Base-by-base conservation (phyloP, 2,888 invertebrate genomes). In the Opisthograptis luteolata region DNA sequence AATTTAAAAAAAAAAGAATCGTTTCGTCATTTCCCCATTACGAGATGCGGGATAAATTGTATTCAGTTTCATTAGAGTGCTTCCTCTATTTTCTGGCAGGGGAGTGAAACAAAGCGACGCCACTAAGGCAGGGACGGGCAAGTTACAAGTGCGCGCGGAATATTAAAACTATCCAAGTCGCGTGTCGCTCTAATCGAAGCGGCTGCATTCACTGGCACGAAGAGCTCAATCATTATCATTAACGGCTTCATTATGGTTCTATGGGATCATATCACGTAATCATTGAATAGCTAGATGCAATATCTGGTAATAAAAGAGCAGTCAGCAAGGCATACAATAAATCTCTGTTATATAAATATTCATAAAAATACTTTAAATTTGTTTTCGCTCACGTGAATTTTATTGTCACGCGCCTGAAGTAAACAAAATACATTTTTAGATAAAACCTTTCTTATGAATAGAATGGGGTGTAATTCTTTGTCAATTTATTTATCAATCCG, bases 161-260 rank as follows among this genome's bases (percentile, higher is more conserved):
- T 71, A 75, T 72, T 65, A 67, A 70, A 70, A 64, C 55, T 60
- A 63, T 52, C 47, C 41, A 36, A 58, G 57, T 60, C 54, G 55
- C 61, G 62, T 70, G 67, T 60, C 61, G 47, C 64, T 59, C 56
- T 66, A 62, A 73, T 68, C 64, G 59, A 58, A 54, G 48, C 54
- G 39, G 53, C 45, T 56, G 62, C 61, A 61, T 64, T 66, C 62
- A 53, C 48, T 19, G 55, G 48, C 60, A 66, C 66, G 60, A 53
- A 58, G 20, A 54, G 43, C 48, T 53, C 45, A 45, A 39, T 58
- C 58, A 62, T 64, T 60, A 63, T 48, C 55, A 47, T 57, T 50
- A 22, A 6, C 13, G 17, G 5, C 2, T 17, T 24, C n/a, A n/a
- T n/a, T 32, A 44, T 17, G 19, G 22, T 25, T 40, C 14, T 40